Evolutionary conservation across 2,888 invertebrate species (phyloP).

Genomic region (Hydrotaea diabolus): DNA sequence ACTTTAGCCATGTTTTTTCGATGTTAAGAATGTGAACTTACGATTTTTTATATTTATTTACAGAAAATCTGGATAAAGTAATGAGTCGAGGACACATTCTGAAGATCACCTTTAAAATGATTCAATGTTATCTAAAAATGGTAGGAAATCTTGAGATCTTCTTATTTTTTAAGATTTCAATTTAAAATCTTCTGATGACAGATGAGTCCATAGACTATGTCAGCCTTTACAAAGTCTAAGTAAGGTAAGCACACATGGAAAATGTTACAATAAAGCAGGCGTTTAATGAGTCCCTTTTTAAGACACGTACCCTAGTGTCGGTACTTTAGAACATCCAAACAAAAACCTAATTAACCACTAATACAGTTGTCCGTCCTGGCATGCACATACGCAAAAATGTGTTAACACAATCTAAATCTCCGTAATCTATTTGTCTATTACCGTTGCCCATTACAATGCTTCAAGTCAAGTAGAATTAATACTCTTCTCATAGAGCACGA

Average conservation of each 20-base stretch:
- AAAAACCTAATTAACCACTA: conserved; percentile 40
- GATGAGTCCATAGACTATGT: background rate
- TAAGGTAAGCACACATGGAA: background rate
- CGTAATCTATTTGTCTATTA: conserved; percentile 51
- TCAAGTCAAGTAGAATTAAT: conserved; percentile 66
- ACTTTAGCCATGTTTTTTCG: too few relatives aligned
- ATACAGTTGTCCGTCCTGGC: background rate
- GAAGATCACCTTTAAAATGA: too few relatives aligned
- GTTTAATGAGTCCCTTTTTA: background rate
- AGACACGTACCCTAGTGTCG: conserved; percentile 18
- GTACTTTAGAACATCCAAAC: conserved; percentile 10
- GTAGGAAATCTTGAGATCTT: too few relatives aligned
- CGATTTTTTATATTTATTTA: too few relatives aligned
- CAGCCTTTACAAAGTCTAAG: background rate
- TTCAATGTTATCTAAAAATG: too few relatives aligned
- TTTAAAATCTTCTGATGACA: background rate
- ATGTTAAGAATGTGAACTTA: too few relatives aligned
- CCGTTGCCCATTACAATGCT: conserved; percentile 41
- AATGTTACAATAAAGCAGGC: background rate
- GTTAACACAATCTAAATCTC: conserved; percentile 44
- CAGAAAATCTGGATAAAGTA: too few relatives aligned
- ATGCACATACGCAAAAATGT: conserved; percentile 23
- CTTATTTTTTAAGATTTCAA: too few relatives aligned
- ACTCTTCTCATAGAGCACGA: background rate
- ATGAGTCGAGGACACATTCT: too few relatives aligned